Evolutionary conservation across 2,113 vertebrate species (phyloP).

Genomic region (Carassius gibelio): DNA sequence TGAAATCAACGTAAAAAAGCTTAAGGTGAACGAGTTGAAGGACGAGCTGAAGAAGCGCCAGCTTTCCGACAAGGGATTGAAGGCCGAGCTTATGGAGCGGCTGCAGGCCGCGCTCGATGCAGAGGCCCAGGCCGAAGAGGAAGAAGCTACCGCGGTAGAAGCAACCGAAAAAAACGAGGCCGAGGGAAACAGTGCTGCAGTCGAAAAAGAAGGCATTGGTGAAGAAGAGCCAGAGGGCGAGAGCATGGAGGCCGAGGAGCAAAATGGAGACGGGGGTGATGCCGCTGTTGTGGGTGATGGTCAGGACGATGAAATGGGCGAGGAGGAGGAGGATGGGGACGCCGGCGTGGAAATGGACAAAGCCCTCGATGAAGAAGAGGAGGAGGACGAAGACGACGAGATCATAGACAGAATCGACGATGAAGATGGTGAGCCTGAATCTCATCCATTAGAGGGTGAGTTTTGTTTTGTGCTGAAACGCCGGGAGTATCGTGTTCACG

Average conservation of each 20-base stretch:
- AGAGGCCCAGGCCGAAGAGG: conserved; percentile 80
- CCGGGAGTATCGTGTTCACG: conserved; percentile 12
- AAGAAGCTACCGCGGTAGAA: conserved; percentile 73
- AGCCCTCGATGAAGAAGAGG: conserved; percentile 72
- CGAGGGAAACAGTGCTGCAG: conserved; percentile 73
- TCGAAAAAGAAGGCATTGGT: conserved; percentile 69
- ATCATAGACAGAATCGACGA: conserved; percentile 73
- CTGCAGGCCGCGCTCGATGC: conserved; percentile 92
- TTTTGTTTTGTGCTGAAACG: not conserved
- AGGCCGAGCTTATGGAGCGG: conserved; percentile 96
- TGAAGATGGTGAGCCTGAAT: conserved; percentile 81
- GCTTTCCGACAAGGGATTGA: conserved; percentile 93
- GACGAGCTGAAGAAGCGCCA: conserved; percentile 95
- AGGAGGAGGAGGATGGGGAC: conserved; percentile 57
- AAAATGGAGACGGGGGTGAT: conserved; percentile 61
- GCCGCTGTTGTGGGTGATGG: conserved; percentile 64
- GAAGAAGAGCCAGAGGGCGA: conserved; percentile 84
- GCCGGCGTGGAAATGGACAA: conserved; percentile 68
- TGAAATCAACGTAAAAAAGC: conserved; percentile 94
- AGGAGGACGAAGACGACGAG: conserved; percentile 69
- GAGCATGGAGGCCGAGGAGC: conserved; percentile 82
- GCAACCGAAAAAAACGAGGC: conserved; percentile 75
- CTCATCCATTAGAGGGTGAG: conserved; percentile 80
- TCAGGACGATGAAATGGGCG: conserved; percentile 60
- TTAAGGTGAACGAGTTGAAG: conserved; percentile 95